Evolutionary conservation across 2,113 vertebrate species (phyloP).

Genomic region (Dryoscopus gambensis): DNA sequence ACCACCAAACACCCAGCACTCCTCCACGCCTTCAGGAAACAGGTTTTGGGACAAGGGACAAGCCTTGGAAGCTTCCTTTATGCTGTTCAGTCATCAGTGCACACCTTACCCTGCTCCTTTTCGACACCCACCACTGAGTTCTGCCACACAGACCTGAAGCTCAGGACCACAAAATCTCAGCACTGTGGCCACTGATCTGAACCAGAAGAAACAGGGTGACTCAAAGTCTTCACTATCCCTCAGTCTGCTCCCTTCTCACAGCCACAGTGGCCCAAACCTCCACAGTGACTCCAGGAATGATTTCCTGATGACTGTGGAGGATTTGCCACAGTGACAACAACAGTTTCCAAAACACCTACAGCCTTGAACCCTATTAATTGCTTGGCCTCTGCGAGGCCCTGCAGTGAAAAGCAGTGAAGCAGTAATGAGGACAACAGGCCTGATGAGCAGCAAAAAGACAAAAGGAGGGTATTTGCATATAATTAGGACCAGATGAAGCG

Average conservation of each 20-base stretch:
- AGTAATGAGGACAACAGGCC: constrained; percentile 2
- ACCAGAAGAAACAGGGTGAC: background rate
- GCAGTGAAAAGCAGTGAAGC: background rate
- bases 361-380: background rate
- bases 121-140: background rate
- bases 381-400: background rate
- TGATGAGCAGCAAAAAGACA: constrained; percentile 11
- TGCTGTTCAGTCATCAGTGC: background rate
- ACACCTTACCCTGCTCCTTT: background rate
- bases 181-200: background rate
- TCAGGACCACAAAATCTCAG: background rate
- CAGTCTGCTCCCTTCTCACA: background rate
- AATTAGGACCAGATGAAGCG: constrained; percentile 47
- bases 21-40: background rate
- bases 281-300: background rate
- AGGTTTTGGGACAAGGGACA: background rate
- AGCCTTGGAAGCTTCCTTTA: background rate
- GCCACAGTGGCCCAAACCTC: background rate
- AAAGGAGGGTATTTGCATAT: constrained; percentile 18
- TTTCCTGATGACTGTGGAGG: background rate
- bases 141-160: background rate
- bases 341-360: background rate
- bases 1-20: background rate
- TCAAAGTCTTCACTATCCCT: background rate
- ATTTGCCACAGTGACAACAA: background rate